These are phyloP conservation scores for Ptilodon capucinus DNA, from an alignment of 2,888 invertebrate genomes.

Conservation along the genomic window DNA sequence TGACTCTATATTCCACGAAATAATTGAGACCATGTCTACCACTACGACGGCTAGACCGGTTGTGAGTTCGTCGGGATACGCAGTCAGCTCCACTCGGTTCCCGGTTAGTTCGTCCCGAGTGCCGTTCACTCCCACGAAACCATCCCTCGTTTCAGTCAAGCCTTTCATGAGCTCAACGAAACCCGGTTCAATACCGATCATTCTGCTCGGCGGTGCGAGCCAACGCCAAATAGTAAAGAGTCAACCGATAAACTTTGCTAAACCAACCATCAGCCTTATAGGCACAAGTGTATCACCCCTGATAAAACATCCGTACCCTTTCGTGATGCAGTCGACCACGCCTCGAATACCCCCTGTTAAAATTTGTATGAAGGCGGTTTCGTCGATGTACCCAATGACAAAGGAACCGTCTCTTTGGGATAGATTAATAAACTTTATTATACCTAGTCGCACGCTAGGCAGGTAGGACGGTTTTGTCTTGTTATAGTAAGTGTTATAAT, in stretches of 20 bases:
- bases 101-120: not conserved
- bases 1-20: conserved; percentile 68
- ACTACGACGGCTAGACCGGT: conserved; percentile 18
- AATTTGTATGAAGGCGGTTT: conserved; percentile 60
- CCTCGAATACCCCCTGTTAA: conserved; percentile 51
- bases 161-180: conserved; percentile 37
- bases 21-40: conserved; percentile 62
- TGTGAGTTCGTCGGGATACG: conserved; percentile 14
- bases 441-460: conserved; percentile 47
- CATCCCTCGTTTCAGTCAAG: not conserved
- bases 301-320: conserved; percentile 67
- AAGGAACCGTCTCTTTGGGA: conserved; percentile 59
- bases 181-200: conserved; percentile 54
- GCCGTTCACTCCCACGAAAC: not conserved
- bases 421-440: conserved; percentile 58
- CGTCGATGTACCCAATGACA: conserved; percentile 42
- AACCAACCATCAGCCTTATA: conserved; percentile 59
- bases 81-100: not conserved
- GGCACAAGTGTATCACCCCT: conserved; percentile 66
- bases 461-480: conserved; percentile 12
- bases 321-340: conserved; percentile 50
- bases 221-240: conserved; percentile 55
- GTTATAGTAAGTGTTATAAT: not conserved
- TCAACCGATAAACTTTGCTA: conserved; percentile 51
- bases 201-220: conserved; percentile 63